These are phyloP conservation scores for Cassiopea xamachana DNA, from an alignment of 30 jellyfish, hydroid and myxozoan species.

Conservation along the genomic window DNA sequence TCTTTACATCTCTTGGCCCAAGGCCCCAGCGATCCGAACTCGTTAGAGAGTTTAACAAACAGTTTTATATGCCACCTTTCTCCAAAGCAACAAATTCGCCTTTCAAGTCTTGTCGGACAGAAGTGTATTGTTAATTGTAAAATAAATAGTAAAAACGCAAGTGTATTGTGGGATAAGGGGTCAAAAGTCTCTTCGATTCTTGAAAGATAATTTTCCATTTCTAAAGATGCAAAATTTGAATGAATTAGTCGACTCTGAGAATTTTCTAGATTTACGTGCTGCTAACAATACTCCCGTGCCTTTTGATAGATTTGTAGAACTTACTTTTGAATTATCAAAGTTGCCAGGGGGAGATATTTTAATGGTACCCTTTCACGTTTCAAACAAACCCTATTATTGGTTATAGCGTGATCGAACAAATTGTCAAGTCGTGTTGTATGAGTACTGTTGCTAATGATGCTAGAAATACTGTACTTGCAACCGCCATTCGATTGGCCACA, in stretches of 20 bases:
- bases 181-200: constrained; percentile 58
- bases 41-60: background rate
- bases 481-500: constrained; percentile 25
- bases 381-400: background rate
- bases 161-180: constrained; percentile 69
- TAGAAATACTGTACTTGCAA: constrained; percentile 11
- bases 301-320: constrained; percentile 48
- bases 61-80: constrained; percentile 46
- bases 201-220: constrained; percentile 23
- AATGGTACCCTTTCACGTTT: constrained; percentile 62
- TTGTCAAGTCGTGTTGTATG: constrained; percentile 12
- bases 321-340: constrained; percentile 20
- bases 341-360: constrained; percentile 4
- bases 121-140: constrained; percentile 62
- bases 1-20: constrained; percentile 6
- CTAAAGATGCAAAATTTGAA: constrained; percentile 4
- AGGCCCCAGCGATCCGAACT: background rate
- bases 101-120: constrained; percentile 60
- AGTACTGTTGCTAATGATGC: constrained; percentile 17
- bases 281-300: constrained; percentile 61
- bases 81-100: constrained; percentile 43
- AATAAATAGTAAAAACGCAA: constrained; percentile 23
- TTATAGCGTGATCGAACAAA: constrained; percentile 25
- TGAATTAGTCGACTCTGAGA: constrained; percentile 15
- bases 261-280: constrained; percentile 28